Percentiles rank a stretch among this genome's conserved stretches.
Conservation (phyloP, 2,888 invertebrate genomes). For the Minunthozetes semirufus region DNA sequence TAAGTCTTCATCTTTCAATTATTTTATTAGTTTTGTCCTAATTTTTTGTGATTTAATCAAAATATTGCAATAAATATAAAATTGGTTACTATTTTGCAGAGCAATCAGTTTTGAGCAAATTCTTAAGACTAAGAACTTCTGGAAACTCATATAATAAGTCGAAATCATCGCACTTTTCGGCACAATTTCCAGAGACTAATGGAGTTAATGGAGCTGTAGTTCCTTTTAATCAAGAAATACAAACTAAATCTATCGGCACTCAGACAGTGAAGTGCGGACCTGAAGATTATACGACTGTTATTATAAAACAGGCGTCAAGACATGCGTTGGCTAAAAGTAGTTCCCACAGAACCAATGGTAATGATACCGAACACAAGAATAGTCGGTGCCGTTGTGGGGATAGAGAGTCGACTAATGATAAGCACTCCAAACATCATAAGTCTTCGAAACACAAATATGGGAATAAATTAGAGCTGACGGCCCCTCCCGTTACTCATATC, state of each 20-base stretch:
- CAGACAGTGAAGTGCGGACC: conserved; percentile 34
- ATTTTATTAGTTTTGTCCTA: neutral
- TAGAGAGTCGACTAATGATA: neutral
- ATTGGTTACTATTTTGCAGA: conserved; percentile 10
- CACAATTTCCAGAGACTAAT: conserved; percentile 33
- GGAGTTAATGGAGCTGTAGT: no score
- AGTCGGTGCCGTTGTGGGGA: neutral
- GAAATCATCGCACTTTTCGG: conserved; percentile 29
- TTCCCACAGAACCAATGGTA: neutral
- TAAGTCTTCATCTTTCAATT: neutral
- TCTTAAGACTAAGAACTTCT: neutral
- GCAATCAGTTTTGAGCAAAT: conserved; percentile 35
- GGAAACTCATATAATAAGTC: neutral
- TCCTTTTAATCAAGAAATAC: neutral
- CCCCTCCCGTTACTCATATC: neutral
- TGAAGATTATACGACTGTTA: conserved; percentile 29
- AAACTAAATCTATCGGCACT: conserved; percentile 25
- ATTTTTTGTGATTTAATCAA: neutral
- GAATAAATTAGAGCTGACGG: neutral
- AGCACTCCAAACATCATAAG: neutral
- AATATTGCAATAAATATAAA: no score
- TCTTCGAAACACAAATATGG: neutral
- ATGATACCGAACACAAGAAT: neutral
- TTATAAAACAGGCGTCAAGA: conserved; percentile 29
- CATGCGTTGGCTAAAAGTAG: conserved; percentile 30